Conservation (phyloP, 2,797 vertebrate species). For the Gastrophryne carolinensis region DNA sequence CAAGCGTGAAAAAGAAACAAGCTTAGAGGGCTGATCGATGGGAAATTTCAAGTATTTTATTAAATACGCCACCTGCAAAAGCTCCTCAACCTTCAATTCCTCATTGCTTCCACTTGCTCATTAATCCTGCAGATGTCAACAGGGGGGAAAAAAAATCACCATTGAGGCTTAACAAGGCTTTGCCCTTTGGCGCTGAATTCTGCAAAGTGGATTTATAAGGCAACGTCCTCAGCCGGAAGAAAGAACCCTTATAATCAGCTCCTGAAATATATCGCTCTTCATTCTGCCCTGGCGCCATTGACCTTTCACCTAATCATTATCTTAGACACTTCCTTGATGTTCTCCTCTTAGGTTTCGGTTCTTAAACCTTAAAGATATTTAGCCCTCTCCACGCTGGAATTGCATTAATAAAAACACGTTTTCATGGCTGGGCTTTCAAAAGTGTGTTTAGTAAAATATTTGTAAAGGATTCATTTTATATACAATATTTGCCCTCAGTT, state of each 20-base stretch:
- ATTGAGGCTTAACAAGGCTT: conserved; percentile 22
- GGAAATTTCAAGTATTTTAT: conserved; percentile 26
- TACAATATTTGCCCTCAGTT: too few species aligned
- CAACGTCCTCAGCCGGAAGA: not conserved
- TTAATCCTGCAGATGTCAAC: conserved; percentile 35
- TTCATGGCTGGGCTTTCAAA: not conserved
- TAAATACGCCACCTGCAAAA: conserved; percentile 22
- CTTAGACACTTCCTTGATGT: not conserved
- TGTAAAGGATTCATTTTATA: too few species aligned
- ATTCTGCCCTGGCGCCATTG: not conserved
- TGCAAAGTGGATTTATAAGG: conserved; percentile 38
- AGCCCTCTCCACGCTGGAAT: not conserved
- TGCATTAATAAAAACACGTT: conserved; percentile 22
- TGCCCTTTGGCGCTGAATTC: conserved; percentile 25
- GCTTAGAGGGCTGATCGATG: conserved; percentile 7
- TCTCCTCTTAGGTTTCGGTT: not conserved
- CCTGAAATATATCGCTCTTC: not conserved
- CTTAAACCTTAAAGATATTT: not conserved
- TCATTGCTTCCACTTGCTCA: conserved; percentile 24
- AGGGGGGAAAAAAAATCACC: conserved; percentile 13
- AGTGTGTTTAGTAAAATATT: not conserved
- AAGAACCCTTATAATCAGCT: conserved; percentile 29
- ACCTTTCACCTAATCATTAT: conserved; percentile 33
- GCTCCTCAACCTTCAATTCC: conserved; percentile 42
- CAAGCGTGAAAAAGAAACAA: conserved; percentile 37